Conservation (phyloP, 1,140 invertebrate species). For the Lamellibrachia luymesi region DNA sequence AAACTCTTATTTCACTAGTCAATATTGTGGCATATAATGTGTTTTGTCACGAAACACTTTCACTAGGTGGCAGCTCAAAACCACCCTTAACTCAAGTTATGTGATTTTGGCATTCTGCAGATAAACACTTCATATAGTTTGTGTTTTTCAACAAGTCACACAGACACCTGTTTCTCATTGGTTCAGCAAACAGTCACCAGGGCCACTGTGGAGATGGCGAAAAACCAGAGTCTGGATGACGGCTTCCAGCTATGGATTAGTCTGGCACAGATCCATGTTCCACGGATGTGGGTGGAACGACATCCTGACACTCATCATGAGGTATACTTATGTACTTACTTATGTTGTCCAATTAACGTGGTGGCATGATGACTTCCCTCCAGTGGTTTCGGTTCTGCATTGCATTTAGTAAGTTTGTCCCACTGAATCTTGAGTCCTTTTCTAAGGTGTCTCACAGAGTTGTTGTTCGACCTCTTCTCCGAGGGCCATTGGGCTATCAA, state of each 20-base stretch:
- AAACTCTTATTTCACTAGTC: too few species aligned
- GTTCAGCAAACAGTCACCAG: slow-evolving; percentile 45
- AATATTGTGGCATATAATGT: too few species aligned
- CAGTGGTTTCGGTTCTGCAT: too few species aligned
- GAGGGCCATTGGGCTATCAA: too few species aligned
- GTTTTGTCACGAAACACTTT: too few species aligned
- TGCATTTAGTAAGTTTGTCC: too few species aligned
- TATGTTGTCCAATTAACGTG: too few species aligned
- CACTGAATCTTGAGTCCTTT: too few species aligned
- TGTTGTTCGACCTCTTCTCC: neutral
- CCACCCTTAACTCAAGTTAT: too few species aligned
- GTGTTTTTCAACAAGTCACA: neutral
- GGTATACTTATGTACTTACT: slow-evolving; percentile 31
- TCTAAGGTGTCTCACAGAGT: neutral
- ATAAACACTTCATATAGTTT: neutral
- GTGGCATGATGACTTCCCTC: too few species aligned
- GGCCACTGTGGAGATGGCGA: slow-evolving; percentile 41
- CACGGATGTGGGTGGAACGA: slow-evolving; percentile 55
- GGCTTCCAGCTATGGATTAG: slow-evolving; percentile 52
- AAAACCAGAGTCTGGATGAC: slow-evolving; percentile 37
- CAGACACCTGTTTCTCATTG: neutral
- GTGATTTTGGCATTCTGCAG: too few species aligned
- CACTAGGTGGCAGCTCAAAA: too few species aligned
- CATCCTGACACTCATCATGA: slow-evolving; percentile 38
- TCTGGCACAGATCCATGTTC: slow-evolving; percentile 54